phyloP scores from a whole-genome alignment of 2,797 vertebrate species.

The Sylvia borin region DNA sequence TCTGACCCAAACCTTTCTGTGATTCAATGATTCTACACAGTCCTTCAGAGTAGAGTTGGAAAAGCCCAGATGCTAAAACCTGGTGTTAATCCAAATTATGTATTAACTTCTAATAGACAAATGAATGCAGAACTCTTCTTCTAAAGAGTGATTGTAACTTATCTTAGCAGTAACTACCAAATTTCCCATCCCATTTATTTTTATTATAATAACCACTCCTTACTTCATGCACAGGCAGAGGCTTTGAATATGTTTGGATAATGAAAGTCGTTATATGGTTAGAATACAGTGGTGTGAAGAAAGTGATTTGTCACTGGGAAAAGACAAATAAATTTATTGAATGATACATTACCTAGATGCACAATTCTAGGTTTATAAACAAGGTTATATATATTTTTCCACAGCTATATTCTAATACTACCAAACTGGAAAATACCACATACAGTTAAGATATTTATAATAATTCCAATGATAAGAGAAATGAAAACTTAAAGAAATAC shows the following conservation, averaged over 20 bases:
- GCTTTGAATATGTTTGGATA: slow-evolving; percentile 64
- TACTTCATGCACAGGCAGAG: slow-evolving; percentile 31
- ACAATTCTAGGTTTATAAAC: slow-evolving; percentile 53
- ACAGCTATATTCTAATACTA: slow-evolving; percentile 53
- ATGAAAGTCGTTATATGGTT: slow-evolving; percentile 54
- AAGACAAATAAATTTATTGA: slow-evolving; percentile 40
- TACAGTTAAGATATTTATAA: slow-evolving; percentile 42
- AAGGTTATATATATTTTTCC: slow-evolving; percentile 56
- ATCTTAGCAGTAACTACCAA: slow-evolving; percentile 5
- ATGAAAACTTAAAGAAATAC: not conserved
- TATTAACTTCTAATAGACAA: not conserved
- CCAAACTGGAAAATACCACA: slow-evolving; percentile 52
- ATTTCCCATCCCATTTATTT: slow-evolving; percentile 47
- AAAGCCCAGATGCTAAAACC: not conserved
- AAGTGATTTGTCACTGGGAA: slow-evolving; percentile 67
- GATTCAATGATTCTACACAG: not conserved
- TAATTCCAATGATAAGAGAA: slow-evolving; percentile 51
- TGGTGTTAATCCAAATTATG: not conserved
- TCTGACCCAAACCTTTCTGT: not conserved
- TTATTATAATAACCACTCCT: slow-evolving; percentile 37
- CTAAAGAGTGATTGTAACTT: not conserved
- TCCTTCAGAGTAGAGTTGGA: not conserved
- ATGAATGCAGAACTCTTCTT: not conserved
- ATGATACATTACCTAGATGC: slow-evolving; percentile 66
- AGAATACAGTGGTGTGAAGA: slow-evolving; percentile 66